Base-by-base conservation (phyloP, 2,113 vertebrate species). In the Zingel zingel region DNA sequence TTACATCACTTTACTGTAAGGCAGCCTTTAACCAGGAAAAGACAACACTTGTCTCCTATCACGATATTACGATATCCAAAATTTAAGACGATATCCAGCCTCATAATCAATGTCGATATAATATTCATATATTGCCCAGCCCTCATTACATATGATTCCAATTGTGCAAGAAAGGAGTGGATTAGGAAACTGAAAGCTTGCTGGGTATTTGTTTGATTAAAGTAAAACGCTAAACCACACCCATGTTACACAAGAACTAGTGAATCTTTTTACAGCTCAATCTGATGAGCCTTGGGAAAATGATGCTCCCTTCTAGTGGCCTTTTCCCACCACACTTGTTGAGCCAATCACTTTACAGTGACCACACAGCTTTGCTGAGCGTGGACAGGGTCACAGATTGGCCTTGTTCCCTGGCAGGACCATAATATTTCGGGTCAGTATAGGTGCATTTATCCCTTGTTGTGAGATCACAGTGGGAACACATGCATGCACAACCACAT, bases 371-470 rank as follows among this genome's bases (percentile, higher is more conserved):
- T 84, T 21, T 3, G 25, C 54, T 62, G 64, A 65, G 45, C 25
- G 0, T 66, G 50, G 19, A 66, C n/a, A 76, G 51, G 53, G 43
- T 59, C 74, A 78, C 33, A 63, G 39, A 63, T 19, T 67, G 62
- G 53, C 57, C 21, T 47, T 21, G 25, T 77, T 77, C 57, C 61
- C 51, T 51, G 45, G 48, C 30, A 83, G 57, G 33, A 45, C 48
- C 65, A 23, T 54, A 30, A 73, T 15, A 64, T 19, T 76, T 57
- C 1, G 48, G 72, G 73, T 74, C 83, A 86, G 27, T 57, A 30
- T 70, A 80, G 84, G 27, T 62, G 47, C 81, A 68, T 65, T 77
- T 47, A 77, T 58, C 23, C 23, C 74, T 78, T 45, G 45, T 58
- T 79, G 74, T 71, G 70, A 77, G 23, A 16, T 25, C 12, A 6